Evolutionary conservation across 2,113 vertebrate genomes (phyloP).

Genomic region (Willisornis vidua): DNA sequence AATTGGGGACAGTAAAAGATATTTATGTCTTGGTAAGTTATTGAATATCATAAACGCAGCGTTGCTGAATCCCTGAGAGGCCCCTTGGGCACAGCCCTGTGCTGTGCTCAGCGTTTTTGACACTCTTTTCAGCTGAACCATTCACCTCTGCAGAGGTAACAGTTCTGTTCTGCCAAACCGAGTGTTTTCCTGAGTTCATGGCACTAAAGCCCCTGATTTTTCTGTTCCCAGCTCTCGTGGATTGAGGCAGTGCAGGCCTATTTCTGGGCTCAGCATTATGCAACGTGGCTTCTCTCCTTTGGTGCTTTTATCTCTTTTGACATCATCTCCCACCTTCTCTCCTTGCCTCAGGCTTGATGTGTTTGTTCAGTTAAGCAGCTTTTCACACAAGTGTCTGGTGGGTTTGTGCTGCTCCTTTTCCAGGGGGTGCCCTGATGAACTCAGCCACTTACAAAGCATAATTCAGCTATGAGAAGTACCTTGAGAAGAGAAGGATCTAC

Average conservation of each 20-base stretch:
- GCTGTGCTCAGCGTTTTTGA: background rate
- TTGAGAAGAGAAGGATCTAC: background rate
- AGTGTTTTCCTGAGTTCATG: background rate
- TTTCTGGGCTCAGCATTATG: background rate
- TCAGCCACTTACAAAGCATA: rapidly evolving
- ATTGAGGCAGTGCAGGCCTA: background rate
- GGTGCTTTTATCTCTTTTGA: background rate
- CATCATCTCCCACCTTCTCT: background rate
- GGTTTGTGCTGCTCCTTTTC: background rate
- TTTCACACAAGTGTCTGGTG: background rate
- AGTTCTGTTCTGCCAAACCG: background rate
- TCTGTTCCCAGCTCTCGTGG: background rate
- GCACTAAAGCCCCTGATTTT: background rate
- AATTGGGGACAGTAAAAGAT: background rate
- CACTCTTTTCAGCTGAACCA: background rate
- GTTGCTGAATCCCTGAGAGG: background rate
- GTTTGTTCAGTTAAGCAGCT: background rate
- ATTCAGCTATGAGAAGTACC: background rate
- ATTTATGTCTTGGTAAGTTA: background rate
- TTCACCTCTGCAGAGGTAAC: background rate
- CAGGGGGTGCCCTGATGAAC: background rate
- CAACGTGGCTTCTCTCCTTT: background rate
- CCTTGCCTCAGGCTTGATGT: background rate
- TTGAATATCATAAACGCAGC: background rate
- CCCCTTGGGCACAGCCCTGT: background rate